Base-by-base conservation (phyloP, 2,113 vertebrate species). In the Orcinus orca region DNA sequence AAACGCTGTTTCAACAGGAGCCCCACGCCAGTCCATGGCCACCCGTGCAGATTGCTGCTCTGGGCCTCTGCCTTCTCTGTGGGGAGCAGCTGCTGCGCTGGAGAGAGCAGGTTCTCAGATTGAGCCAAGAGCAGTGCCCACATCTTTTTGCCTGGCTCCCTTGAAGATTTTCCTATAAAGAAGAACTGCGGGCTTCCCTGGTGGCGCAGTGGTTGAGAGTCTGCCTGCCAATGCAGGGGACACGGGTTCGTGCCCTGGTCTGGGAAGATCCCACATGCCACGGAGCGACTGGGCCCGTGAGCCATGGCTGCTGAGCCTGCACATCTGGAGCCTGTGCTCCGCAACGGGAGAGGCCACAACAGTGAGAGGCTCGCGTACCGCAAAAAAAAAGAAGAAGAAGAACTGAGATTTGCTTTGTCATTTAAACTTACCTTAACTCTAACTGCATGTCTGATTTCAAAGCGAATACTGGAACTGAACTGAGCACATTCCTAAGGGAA, bases 401-500 rank as follows among this genome's bases (percentile, higher is more conserved):
- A 79, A 73, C 65, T 50, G 8, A 92, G 73, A n/a, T 88, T 96
- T 71, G 68, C 87, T 88, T 96, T 62, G 65, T 93, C 29, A 1
- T 87, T 93, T 79, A 88, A 81, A 94, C 8, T 47, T 38, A 44
- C 68, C n/a, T 82, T 84, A 44, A 31, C 58, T 92, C 53, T 68
- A 62, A 73, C 76, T 55, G 21, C 60, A 38, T 2, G 0, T 93
- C 67, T 91, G 29, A 65, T 87, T 96, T 92, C 79, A 76, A 38
- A 90, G 58, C 5, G 0, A 71, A 95, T 85, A 36, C 67, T 85
- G 31, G 53, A 90, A 84, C 84, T 90, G 33, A 95, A 60, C 85
- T 8, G 21, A 88, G 68, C 82, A 87, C 81, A 91, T 95, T 96
- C 85, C 95, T 96, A 31, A 94, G 88, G 63, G 84, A 90, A 93